Conservation (phyloP, 2,797 vertebrate genomes). For the Cetoscarus ocellatus region DNA sequence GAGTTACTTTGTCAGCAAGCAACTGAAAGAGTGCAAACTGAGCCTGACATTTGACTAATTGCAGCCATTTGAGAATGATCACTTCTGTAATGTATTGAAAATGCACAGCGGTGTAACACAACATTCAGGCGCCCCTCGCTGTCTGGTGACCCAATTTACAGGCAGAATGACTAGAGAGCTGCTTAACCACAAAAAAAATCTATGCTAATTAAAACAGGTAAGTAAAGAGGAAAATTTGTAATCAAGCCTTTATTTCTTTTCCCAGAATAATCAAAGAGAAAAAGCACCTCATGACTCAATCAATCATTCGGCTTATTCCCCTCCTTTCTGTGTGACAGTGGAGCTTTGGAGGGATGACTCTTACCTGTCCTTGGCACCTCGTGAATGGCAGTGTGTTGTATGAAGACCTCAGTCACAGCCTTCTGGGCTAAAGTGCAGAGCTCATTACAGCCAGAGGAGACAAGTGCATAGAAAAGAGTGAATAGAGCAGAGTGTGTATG, state of each 20-base stretch:
- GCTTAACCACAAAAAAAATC: conserved; percentile 46
- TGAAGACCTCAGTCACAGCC: conserved; percentile 74
- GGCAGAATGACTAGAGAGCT: conserved; percentile 29
- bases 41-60: conserved; percentile 87
- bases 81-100: conserved; percentile 73
- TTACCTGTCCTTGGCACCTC: conserved; percentile 77
- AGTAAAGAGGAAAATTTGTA: conserved; percentile 48
- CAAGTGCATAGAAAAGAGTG: conserved; percentile 45
- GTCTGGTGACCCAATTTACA: conserved; percentile 60
- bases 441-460: conserved; percentile 68
- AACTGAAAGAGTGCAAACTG: conserved; percentile 65
- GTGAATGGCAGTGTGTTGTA: conserved; percentile 62
- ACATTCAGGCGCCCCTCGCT: conserved; percentile 49
- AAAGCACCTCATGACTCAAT: conserved; percentile 28
- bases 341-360: conserved; percentile 56
- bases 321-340: conserved; percentile 35
- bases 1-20: conserved; percentile 78
- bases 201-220: conserved; percentile 57
- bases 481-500: conserved; percentile 30
- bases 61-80: conserved; percentile 83
- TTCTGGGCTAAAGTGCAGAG: conserved; percentile 51
- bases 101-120: conserved; percentile 64
- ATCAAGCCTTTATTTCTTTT: conserved; percentile 20
- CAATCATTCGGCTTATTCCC: conserved; percentile 28
- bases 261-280: conserved; percentile 11